These are phyloP conservation scores for Melieria picta DNA, from an alignment of 2,888 invertebrate genomes.

Conservation along the genomic window DNA sequence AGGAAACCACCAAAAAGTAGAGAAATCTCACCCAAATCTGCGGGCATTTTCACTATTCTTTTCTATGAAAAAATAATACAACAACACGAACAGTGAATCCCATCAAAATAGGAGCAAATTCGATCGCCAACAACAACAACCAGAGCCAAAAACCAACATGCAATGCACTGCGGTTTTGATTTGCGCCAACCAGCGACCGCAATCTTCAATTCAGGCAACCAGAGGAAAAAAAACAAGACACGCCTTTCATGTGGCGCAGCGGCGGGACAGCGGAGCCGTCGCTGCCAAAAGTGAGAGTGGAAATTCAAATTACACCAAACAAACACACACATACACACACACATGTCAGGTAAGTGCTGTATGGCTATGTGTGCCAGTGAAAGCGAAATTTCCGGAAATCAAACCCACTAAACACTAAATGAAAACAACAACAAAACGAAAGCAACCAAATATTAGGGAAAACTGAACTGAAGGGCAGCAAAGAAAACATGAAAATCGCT, in stretches of 20 bases:
- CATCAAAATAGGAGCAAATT: no score
- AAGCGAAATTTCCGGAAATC: constrained; percentile 32
- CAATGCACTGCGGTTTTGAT: constrained; percentile 21
- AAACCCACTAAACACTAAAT: constrained; percentile 3
- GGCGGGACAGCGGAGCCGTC: neutral
- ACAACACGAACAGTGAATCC: no score
- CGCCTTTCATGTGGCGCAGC: constrained; percentile 42
- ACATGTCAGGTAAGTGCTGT: neutral
- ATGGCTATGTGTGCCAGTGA: constrained; percentile 20
- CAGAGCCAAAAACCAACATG: no score
- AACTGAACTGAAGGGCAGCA: constrained; percentile 19
- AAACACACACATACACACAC: constrained; percentile 10
- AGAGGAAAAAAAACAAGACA: constrained; percentile 29
- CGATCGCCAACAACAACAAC: no score
- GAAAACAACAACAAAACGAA: constrained; percentile 32
- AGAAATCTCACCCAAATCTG: neutral
- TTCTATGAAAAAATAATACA: no score
- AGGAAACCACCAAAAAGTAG: neutral
- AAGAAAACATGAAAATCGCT: constrained; percentile 15
- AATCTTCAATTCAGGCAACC: constrained; percentile 20
- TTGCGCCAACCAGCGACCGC: constrained; percentile 10
- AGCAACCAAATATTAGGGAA: constrained; percentile 41
- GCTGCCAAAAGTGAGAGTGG: constrained; percentile 25
- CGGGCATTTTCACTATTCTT: no score
- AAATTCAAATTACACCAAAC: constrained; percentile 54